Base-by-base conservation (phyloP, 2,888 invertebrate genomes). In the Strigamia transsilvanica region DNA sequence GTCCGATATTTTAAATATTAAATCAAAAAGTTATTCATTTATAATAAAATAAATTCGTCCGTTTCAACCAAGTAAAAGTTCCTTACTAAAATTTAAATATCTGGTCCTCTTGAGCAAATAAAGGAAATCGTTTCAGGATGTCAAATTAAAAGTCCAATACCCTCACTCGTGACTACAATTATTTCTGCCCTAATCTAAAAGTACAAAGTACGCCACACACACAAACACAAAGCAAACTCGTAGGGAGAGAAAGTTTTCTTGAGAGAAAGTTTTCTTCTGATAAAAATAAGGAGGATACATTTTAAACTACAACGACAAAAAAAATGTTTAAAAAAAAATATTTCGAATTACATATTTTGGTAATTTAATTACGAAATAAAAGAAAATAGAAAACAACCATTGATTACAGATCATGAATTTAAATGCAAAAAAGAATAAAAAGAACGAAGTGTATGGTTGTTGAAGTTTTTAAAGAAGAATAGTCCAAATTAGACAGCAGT, bases 61-160 rank as follows among this genome's bases (percentile, higher is more conserved):
- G 18, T 56, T 56, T 18, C 18, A 56, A 56, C 56, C 56, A 18
- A 56, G 18, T 9, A 56, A 56, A 56, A 38, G 56, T 56, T 56
- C 18, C n/a, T 18, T 56, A 56, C 18, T 56, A 18, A 56, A 56
- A 56, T 56, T 56, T n/a, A 56, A 18, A 56, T 56, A 15, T n/a
- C 56, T 56, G 56, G 56, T 56, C 56, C 56, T 56, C 56, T 56
- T 56, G 56, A 56, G 56, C 56, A 56, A 56, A 56, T 56, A 56
- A 56, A 56, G 56, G 56, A 56, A 56, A 56, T 56, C n/a, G 56
- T 56, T n/a, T 56, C 56, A 56, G 56, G 56, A 56, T n/a, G 56
- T 56, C 56, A 56, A 56, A 56, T 56, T 56, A 56, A 56, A 56
- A 56, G 56, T 56, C 56, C 56, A 56, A 56, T 56, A 56, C 56